Evolutionary conservation across 2,888 invertebrate species (phyloP).

Genomic region (Amblyteles armatorius): DNA sequence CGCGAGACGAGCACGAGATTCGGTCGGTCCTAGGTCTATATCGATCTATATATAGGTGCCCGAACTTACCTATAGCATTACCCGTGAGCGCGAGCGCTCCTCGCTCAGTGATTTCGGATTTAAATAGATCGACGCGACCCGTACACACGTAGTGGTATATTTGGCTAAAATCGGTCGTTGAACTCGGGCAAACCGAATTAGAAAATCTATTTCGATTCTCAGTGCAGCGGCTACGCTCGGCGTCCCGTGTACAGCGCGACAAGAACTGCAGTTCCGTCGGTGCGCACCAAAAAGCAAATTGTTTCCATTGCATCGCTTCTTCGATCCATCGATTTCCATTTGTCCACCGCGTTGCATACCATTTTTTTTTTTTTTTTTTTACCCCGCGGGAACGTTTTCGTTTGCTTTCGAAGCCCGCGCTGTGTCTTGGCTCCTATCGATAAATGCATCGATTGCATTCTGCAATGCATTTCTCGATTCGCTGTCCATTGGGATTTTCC

Average conservation of each 20-base stretch:
- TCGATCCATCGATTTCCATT: not conserved
- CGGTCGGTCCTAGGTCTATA: not conserved
- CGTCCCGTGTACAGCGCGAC: slow-evolving; percentile 13
- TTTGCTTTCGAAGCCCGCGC: not conserved
- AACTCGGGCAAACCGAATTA: slow-evolving; percentile 66
- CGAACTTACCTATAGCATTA: slow-evolving; percentile 22
- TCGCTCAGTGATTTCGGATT: slow-evolving; percentile 57
- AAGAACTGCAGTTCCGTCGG: not conserved
- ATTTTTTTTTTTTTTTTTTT: not conserved
- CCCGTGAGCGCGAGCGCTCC: slow-evolving; percentile 23
- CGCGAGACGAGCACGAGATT: slow-evolving; percentile 3
- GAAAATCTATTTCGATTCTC: slow-evolving; percentile 62
- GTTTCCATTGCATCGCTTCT: slow-evolving; percentile 10
- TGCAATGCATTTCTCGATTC: slow-evolving; percentile 20
- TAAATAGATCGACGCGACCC: slow-evolving; percentile 59
- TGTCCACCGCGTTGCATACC: not conserved
- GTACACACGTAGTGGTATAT: slow-evolving; percentile 44
- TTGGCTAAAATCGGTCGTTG: slow-evolving; percentile 67
- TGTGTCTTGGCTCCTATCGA: slow-evolving; percentile 13
- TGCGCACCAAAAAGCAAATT: slow-evolving; percentile 6
- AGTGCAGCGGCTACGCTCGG: slow-evolving; percentile 11
- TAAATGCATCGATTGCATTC: slow-evolving; percentile 23
- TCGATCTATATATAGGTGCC: slow-evolving; percentile 4
- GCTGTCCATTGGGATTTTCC: slow-evolving; percentile 34
- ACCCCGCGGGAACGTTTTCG: slow-evolving; percentile 23